Evolutionary conservation across 2,797 vertebrate species (phyloP), one percentile per base, ranked within the genome.

Genomic region (Lindbergichthys nudifrons): DNA sequence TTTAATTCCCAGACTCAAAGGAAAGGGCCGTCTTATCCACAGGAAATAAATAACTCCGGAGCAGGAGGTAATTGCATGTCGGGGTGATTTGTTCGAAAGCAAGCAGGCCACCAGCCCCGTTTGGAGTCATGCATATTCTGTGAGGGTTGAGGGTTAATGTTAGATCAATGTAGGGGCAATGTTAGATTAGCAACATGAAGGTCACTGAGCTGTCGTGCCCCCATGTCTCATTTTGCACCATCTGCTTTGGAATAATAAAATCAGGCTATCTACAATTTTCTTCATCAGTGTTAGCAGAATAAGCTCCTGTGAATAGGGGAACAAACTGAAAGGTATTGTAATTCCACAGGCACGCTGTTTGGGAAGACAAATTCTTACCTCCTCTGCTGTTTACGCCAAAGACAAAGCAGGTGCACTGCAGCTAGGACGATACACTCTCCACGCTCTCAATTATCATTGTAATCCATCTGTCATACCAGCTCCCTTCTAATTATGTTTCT

Each of bases 401-500:
- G 81, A 90, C 81, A 83, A 88, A 88, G 85, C 90, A 92, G 91
- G 83, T 93, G 90, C 80, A 75, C 36, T 70, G 82, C 73, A 77
- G 84, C 84, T 69, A 79, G 73, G 77, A 85, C 69, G 70, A 87
- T 76, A 80, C 83, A 88, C 87, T 88, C 88, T 87, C 84, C 84
- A 75, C 63, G 67, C 87, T 89, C 81, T 89, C 90, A 84, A 83
- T 92, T 89, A 89, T 79, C 81, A 88, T 80, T 79, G 80, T 90
- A 88, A 93, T 92, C 90, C 92, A 92, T 93, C 90, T 91, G 90
- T 93, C 93, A 92, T 88, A 89, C 83, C 82, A 80, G 88, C 87
- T 88, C 88, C 80, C 62, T 85, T 87, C 82, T 92, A 90, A 93
- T 93, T 92, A 92, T 67, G 81, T 86, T 83, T 90, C 73, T 79